These are phyloP conservation scores for Lasioglossum baleicum DNA, from an alignment of 1,140 invertebrate species.

Conservation along the genomic window DNA sequence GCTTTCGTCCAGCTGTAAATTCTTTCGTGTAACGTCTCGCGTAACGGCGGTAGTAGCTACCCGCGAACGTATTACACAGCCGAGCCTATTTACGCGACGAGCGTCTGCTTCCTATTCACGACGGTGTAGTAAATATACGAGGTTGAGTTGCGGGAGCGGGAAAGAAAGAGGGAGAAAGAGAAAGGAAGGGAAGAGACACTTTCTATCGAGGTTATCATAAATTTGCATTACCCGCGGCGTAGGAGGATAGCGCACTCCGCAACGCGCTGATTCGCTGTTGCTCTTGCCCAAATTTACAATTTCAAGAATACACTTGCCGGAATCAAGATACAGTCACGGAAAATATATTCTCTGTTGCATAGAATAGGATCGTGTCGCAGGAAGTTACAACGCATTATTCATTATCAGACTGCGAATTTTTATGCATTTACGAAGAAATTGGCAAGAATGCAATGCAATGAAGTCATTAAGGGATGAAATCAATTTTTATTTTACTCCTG, in stretches of 20 bases:
- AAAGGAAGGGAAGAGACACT: slow-evolving; percentile 48
- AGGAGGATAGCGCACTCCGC: not conserved
- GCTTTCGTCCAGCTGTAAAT: slow-evolving; percentile 23
- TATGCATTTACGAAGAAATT: too few species aligned
- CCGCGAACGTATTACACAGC: slow-evolving; percentile 11
- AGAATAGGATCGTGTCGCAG: too few species aligned
- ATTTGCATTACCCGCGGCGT: slow-evolving; percentile 63
- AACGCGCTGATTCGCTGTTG: slow-evolving; percentile 40
- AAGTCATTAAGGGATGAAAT: too few species aligned
- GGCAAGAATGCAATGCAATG: too few species aligned
- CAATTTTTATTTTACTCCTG: too few species aligned
- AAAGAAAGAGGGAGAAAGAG: not conserved
- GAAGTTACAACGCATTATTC: too few species aligned
- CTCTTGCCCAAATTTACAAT: slow-evolving; percentile 26
- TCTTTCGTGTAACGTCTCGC: slow-evolving; percentile 19
- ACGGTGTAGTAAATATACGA: slow-evolving; percentile 58
- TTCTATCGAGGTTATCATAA: slow-evolving; percentile 68
- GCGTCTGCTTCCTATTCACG: slow-evolving; percentile 47
- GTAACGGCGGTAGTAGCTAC: not conserved
- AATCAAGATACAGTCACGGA: not conserved
- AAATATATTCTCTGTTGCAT: too few species aligned
- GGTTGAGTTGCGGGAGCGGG: not conserved
- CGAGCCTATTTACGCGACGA: slow-evolving; percentile 24
- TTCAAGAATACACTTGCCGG: not conserved
- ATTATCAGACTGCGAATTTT: too few species aligned